Evolutionary conservation across 2,888 invertebrate species (phyloP).

Genomic region (Pterostichus madidus): DNA sequence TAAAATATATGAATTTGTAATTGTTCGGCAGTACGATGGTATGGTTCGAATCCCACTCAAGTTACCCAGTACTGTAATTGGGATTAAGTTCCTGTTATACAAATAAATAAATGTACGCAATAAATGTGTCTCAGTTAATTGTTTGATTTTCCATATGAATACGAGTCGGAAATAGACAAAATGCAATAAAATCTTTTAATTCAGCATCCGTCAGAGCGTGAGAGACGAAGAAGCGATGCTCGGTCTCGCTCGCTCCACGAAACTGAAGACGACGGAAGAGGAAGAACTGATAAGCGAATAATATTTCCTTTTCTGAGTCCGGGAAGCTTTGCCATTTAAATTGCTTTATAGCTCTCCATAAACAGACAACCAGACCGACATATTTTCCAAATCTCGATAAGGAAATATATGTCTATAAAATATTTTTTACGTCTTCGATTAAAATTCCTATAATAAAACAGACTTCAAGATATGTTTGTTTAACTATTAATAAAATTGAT

Average conservation of each 20-base stretch:
- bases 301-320: conserved; percentile 44
- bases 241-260: conserved; percentile 4
- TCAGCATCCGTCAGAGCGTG: conserved; percentile 9
- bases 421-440: conserved; percentile 53
- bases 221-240: background rate
- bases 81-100: no score
- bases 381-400: conserved; percentile 54
- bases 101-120: no score
- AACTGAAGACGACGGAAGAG: conserved; percentile 31
- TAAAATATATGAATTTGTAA: no score
- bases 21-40: no score
- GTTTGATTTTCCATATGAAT: conserved; percentile 17
- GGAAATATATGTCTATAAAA: conserved; percentile 48
- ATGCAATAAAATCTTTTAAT: conserved; percentile 53
- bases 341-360: conserved; percentile 52
- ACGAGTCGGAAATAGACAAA: conserved; percentile 48
- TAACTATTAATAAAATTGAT: conserved; percentile 25
- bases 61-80: no score
- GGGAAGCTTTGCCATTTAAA: conserved; percentile 34
- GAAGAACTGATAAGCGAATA: conserved; percentile 51
- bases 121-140: background rate
- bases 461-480: background rate
- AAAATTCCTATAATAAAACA: conserved; percentile 36
- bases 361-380: conserved; percentile 37
- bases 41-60: no score